Evolutionary conservation across 2,113 vertebrate species (phyloP).

Genomic region (Chamaetylas fuelleborni): DNA sequence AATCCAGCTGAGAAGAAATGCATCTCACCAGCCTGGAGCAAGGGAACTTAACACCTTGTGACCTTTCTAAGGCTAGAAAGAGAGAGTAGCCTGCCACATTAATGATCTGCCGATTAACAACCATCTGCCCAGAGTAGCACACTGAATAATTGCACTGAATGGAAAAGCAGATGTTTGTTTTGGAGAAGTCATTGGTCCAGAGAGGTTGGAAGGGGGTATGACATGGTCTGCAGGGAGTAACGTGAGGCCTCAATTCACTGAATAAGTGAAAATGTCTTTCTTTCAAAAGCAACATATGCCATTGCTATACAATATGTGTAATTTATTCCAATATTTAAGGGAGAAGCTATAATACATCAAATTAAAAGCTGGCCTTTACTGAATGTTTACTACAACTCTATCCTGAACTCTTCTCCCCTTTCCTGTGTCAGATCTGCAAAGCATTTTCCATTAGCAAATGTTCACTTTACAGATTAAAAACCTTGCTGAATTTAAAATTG

Average conservation of each 20-base stretch:
- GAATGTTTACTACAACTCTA: neutral
- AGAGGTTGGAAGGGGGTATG: constrained; percentile 20
- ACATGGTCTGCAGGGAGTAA: constrained; percentile 46
- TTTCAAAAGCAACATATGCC: constrained; percentile 48
- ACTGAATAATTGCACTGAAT: constrained; percentile 44
- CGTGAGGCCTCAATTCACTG: constrained; percentile 24
- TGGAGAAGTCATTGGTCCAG: constrained; percentile 16
- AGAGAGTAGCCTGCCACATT: constrained; percentile 17
- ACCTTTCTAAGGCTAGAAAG: constrained; percentile 33
- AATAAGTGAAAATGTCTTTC: constrained; percentile 18
- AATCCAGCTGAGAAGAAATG: neutral
- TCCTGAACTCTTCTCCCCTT: neutral
- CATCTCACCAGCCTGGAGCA: neutral
- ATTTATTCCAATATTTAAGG: neutral
- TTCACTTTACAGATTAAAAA: neutral
- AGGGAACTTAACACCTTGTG: constrained; percentile 58
- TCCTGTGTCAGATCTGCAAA: neutral
- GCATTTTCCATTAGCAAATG: neutral
- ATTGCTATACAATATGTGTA: neutral
- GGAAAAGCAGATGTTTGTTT: constrained; percentile 52
- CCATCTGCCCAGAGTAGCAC: constrained; percentile 42
- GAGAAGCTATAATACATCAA: neutral
- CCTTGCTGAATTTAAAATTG: neutral
- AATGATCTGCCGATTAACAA: constrained; percentile 55
- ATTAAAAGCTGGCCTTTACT: neutral